Percentiles rank a stretch among this genome's conserved stretches.
Conservation (phyloP, 2,888 invertebrate genomes). For the Pinctada fucata region DNA sequence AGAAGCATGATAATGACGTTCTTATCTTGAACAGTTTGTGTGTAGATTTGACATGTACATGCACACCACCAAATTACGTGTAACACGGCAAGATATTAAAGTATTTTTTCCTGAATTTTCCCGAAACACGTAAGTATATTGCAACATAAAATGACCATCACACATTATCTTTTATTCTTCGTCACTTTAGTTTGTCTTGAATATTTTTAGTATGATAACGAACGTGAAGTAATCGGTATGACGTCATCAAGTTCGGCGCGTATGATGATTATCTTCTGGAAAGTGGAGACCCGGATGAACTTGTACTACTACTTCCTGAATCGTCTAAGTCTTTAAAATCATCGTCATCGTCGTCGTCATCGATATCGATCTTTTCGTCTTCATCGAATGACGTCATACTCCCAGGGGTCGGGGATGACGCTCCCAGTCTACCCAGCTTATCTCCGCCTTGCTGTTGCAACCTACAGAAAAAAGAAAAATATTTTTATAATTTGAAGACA, state of each 20-base stretch:
- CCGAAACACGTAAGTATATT: too few species aligned
- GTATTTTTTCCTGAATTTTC: too few species aligned
- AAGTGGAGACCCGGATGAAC: slow-evolving; percentile 31
- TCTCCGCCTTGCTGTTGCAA: slow-evolving; percentile 45
- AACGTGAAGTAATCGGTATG: too few species aligned
- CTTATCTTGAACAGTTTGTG: too few species aligned
- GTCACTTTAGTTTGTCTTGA: too few species aligned
- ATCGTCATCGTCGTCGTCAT: slow-evolving; percentile 52
- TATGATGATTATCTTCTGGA: slow-evolving; percentile 21
- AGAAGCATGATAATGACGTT: too few species aligned
- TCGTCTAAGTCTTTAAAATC: slow-evolving; percentile 36
- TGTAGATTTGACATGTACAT: too few species aligned
- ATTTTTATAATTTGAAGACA: not conserved
- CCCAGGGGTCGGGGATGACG: slow-evolving; percentile 48
- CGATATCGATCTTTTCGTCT: slow-evolving; percentile 59
- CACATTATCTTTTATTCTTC: too few species aligned
- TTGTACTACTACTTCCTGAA: slow-evolving; percentile 37
- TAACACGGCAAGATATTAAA: too few species aligned
- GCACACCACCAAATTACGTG: too few species aligned
- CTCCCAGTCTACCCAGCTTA: slow-evolving; percentile 49
- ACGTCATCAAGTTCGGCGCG: not conserved
- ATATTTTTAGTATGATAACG: too few species aligned
- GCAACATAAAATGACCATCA: too few species aligned
- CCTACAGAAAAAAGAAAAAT: slow-evolving; percentile 38
- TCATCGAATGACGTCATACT: slow-evolving; percentile 47